phyloP scores from a whole-genome alignment of 2,888 invertebrate genomes.

The Lymantria monacha region DNA sequence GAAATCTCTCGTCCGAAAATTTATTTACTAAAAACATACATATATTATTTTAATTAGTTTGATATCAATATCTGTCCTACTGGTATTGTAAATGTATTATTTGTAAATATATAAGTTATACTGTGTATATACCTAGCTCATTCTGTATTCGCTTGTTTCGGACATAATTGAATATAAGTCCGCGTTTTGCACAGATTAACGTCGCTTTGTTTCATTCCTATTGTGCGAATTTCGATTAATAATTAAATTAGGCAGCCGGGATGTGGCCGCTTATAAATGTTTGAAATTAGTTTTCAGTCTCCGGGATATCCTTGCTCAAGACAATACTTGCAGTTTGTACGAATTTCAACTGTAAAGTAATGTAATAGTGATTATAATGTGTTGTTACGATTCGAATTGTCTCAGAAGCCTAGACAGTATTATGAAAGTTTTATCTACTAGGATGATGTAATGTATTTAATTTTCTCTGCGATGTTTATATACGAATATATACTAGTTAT shows the following conservation, averaged over 20 bases:
- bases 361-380: not conserved
- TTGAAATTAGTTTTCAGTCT: constrained; percentile 37
- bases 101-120: not conserved
- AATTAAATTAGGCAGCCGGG: constrained; percentile 41
- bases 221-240: constrained; percentile 45
- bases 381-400: not conserved
- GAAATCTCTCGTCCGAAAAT: too few species aligned
- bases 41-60: too few species aligned
- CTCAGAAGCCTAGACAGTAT: not conserved
- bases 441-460: not conserved
- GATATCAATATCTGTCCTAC: too few species aligned
- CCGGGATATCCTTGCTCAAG: constrained; percentile 13
- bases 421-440: not conserved
- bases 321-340: constrained; percentile 2
- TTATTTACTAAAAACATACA: too few species aligned
- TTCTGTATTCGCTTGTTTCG: constrained; percentile 42
- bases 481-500: too few species aligned
- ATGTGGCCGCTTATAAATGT: constrained; percentile 34
- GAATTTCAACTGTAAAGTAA: not conserved
- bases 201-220: constrained; percentile 47
- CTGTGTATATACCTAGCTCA: constrained; percentile 32
- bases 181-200: constrained; percentile 49
- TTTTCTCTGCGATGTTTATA: too few species aligned
- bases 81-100: too few species aligned
- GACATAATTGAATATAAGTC: constrained; percentile 53